Percentiles rank a stretch among this genome's conserved stretches.
Evolutionary conservation across 92 coral and sea anemone genomes (phyloP).

Genomic region (Montipora capitata): DNA sequence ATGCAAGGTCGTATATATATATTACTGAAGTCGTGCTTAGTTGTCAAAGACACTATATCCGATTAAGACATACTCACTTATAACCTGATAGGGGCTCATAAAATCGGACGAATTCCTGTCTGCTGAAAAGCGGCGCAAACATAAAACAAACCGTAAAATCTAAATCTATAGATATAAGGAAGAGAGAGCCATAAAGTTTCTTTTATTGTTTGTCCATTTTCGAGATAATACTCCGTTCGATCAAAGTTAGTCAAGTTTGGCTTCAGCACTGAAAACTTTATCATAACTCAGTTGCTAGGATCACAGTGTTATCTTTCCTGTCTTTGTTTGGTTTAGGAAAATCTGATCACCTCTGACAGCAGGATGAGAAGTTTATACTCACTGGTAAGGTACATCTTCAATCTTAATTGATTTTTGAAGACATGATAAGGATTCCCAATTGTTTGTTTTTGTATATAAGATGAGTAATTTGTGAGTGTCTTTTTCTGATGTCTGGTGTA

Average conservation of each 20-base stretch:
- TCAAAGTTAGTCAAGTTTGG: neutral
- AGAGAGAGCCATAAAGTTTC: neutral
- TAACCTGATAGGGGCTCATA: neutral
- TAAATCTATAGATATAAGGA: neutral
- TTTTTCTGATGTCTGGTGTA: too few species aligned
- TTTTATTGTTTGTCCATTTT: constrained; percentile 25
- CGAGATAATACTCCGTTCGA: constrained; percentile 4
- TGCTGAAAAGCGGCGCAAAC: neutral
- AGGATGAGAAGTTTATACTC: constrained; percentile 28
- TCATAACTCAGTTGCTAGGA: constrained; percentile 1
- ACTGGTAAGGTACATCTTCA: constrained; percentile 26
- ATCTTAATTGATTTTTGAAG: constrained; percentile 10
- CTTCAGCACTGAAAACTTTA: constrained; percentile 11
- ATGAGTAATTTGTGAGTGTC: constrained; percentile 1
- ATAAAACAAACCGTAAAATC: neutral
- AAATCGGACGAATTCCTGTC: neutral
- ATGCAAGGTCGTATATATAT: too few species aligned
- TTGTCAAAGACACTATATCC: too few species aligned
- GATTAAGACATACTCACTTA: neutral
- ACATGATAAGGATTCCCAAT: constrained; percentile 17
- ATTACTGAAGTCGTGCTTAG: too few species aligned
- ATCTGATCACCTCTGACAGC: constrained; percentile 27
- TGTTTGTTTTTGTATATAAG: constrained; percentile 1
- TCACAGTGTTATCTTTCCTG: neutral
- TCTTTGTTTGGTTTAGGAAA: too few species aligned